Conservation (phyloP, 2,888 invertebrate genomes). For the Iphiclides podalirius region DNA sequence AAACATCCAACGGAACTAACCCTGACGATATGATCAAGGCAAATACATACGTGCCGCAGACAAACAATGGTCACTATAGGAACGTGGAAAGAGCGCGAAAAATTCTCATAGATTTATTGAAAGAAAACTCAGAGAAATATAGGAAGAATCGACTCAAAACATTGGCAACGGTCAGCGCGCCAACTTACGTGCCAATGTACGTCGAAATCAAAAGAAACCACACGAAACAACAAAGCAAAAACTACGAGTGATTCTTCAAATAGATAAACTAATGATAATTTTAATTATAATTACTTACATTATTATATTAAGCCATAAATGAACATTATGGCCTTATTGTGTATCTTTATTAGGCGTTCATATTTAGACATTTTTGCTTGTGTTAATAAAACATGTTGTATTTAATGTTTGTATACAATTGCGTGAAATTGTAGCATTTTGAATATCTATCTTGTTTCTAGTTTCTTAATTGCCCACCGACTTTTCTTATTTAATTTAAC, state of each 20-base stretch:
- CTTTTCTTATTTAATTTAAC: constrained; percentile 20
- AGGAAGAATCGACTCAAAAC: constrained; percentile 55
- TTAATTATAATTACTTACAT: no score
- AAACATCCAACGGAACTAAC: constrained; percentile 19
- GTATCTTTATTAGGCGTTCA: no score
- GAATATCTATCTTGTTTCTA: constrained; percentile 11
- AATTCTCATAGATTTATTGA: constrained; percentile 40
- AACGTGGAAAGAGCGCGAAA: constrained; percentile 48
- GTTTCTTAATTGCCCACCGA: constrained; percentile 32
- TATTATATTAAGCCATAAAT: no score
- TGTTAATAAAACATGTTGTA: no score
- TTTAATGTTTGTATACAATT: no score
- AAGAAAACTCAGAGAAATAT: constrained; percentile 46
- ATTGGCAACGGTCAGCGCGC: constrained; percentile 43
- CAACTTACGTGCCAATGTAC: constrained; percentile 54
- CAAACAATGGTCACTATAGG: constrained; percentile 65
- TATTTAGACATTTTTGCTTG: no score
- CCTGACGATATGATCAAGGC: constrained; percentile 33
- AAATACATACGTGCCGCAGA: constrained; percentile 60
- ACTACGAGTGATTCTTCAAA: constrained; percentile 11
- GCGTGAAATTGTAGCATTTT: no score
- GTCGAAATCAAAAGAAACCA: constrained; percentile 63
- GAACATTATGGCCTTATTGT: no score
- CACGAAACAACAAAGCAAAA: constrained; percentile 30
- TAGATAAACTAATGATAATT: no score